phyloP scores from a whole-genome alignment of 2,888 invertebrate species.

The Melieria picta region DNA sequence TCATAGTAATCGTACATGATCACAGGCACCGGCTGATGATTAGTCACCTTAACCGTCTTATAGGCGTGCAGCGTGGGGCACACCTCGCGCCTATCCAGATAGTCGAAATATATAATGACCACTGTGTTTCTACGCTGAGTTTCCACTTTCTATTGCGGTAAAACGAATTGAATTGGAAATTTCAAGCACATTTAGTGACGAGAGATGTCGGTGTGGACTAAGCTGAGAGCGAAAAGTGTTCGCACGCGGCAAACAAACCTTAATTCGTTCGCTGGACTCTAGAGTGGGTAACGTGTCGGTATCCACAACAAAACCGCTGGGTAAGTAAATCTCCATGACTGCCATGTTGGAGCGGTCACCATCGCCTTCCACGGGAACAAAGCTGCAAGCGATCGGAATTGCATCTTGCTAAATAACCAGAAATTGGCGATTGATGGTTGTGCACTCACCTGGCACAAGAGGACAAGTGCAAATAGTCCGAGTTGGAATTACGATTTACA shows the following conservation, averaged over 20 bases:
- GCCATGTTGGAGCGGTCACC: constrained; percentile 79
- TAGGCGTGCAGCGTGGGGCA: constrained; percentile 90
- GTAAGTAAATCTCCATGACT: constrained; percentile 88
- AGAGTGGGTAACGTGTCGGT: constrained; percentile 79
- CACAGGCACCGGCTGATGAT: constrained; percentile 87
- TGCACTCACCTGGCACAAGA: constrained; percentile 77
- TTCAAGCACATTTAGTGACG: not conserved
- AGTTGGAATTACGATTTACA: constrained; percentile 85
- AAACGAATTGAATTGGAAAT: not conserved
- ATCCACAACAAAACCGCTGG: constrained; percentile 91
- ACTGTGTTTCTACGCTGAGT: constrained; percentile 73
- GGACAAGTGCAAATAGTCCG: constrained; percentile 83
- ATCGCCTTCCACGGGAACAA: constrained; percentile 58
- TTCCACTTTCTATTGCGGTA: constrained; percentile 70
- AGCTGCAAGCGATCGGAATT: constrained; percentile 46
- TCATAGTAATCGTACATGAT: constrained; percentile 93
- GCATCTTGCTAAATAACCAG: not conserved
- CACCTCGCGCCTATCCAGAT: constrained; percentile 74
- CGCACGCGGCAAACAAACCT: constrained; percentile 42
- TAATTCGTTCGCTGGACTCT: constrained; percentile 67
- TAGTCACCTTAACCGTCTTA: constrained; percentile 85
- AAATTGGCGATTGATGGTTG: not conserved
- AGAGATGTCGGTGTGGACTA: not conserved
- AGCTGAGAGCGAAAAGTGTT: not conserved
- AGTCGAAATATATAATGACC: constrained; percentile 81